Base-by-base conservation (phyloP, 2,113 vertebrate genomes). In the Melanostigma gelatinosum region DNA sequence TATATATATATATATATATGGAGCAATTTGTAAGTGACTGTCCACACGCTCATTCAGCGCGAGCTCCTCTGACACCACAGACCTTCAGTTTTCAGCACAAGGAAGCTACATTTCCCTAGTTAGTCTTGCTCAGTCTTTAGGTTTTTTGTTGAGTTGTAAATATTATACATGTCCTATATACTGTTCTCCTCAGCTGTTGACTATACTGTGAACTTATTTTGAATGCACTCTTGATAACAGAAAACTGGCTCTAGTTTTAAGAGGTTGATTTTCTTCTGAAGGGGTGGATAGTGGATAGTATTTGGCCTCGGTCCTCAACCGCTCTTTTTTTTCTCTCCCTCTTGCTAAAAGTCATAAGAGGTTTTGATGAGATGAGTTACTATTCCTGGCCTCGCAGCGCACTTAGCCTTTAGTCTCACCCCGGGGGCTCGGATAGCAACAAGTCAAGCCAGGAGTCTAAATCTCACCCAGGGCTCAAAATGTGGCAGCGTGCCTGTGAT, bases 201-300 rank as follows among this genome's bases (percentile, higher is more conserved):
- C 50, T 88, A 89, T 86, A 94, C 93, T 95, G 94, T 95, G 94
- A 95, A 94, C 84, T 83, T 16, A 76, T 80, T 67, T 79, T 80
- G 70, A 87, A 87, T 94, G 93, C 91, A 93, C 93, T 94, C 83
- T 84, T 74, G 66, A 77, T 24, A 66, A 75, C 44, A 57, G 16
- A 70, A 84, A 82, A 55, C 24, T 3, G 55, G 64, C 82, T 75
- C n/a, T 27, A n/a, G 54, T 80, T 67, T 34, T 15, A 72, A 60
- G 79, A 88, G 60, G 68, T 80, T 64, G 11, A 67, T 61, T 79
- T 10, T 76, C 63, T 64, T 64, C 36, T 52, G n/a, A 72, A 69
- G 5, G 10, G 70, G 60, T 65, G 10, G 70, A 55, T 65, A 38
- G 36, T 0, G 6, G 27, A 61, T 77, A 70, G 77, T 79, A 34